Evolutionary conservation across 2,113 vertebrate genomes (phyloP).

Genomic region (Mormyrus iriodes): DNA sequence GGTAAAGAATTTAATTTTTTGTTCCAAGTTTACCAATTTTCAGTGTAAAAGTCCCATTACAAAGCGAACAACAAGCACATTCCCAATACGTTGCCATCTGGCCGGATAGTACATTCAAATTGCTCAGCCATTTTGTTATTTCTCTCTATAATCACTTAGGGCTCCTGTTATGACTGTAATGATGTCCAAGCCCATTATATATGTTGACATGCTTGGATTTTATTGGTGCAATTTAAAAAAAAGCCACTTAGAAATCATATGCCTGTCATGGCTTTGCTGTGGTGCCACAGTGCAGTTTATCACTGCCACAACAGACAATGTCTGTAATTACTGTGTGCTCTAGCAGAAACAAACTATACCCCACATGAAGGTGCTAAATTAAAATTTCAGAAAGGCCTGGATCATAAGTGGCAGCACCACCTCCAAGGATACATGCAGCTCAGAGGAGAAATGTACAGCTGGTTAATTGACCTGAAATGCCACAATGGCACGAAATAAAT

Average conservation of each 20-base stretch:
- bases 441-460: neutral
- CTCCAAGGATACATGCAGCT: neutral
- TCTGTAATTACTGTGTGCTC: neutral
- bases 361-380: neutral
- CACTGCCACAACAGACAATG: neutral
- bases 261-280: neutral
- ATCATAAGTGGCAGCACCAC: neutral
- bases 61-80: neutral
- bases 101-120: neutral
- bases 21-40: neutral
- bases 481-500: neutral
- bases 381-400: neutral
- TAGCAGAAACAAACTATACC: neutral
- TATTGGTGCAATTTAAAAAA: neutral
- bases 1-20: neutral
- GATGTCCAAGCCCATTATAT: neutral
- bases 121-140: neutral
- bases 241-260: neutral
- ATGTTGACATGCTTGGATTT: neutral
- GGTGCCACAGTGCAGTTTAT: neutral
- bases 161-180: neutral
- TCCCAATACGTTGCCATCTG: neutral
- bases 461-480: neutral
- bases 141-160: neutral
- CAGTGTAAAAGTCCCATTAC: neutral